Evolutionary conservation across 2,888 invertebrate species (phyloP), one percentile per base, ranked within the genome.

Genomic region (Scaptomyza parva): DNA sequence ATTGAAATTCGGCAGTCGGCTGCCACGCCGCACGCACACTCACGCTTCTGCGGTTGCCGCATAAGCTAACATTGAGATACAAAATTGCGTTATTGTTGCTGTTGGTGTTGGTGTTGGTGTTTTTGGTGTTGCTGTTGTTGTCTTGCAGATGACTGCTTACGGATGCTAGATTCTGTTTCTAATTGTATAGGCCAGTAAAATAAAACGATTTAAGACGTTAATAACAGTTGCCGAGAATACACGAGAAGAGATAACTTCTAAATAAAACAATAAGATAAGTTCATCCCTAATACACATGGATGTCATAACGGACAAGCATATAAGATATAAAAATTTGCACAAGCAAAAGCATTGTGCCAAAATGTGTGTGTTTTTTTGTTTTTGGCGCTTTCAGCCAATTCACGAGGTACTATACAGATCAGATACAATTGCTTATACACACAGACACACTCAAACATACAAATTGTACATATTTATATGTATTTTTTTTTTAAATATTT

Each of bases 1-100:
- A 88, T 88, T 85, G 72, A 88, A 88, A 81, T 84, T 72, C 86
- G 72, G 67, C 71, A 59, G 68, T 63, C 50, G 76, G 76, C 68
- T 37, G 37, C 22, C 44, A 48, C n/a, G n/a, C 54, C 50, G 71
- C 50, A 50, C 51, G 45, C 64, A 33, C 35, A 35, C 44, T 51
- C 35, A 41, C 41, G 22, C 71, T 55, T 22, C 33, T 63, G 65
- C 44, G 18, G 30, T 40, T 33, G 51, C 60, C 44, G 30, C 55
- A 48, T 45, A 50, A 39, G 52, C 44, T 37, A 62, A 53, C 73
- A 67, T 67, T 55, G 30, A 52, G 30, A 52, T 35, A 58, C 30
- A 58, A 51, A 45, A 40, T 55, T 3, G 8, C 8, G 14, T 17
- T 60, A 39, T 71, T 44, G 30, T 57, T 39, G 40, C 17, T 40